Evolutionary conservation across 1,140 invertebrate species (phyloP).

Genomic region (Lordiphosa mommai): DNA sequence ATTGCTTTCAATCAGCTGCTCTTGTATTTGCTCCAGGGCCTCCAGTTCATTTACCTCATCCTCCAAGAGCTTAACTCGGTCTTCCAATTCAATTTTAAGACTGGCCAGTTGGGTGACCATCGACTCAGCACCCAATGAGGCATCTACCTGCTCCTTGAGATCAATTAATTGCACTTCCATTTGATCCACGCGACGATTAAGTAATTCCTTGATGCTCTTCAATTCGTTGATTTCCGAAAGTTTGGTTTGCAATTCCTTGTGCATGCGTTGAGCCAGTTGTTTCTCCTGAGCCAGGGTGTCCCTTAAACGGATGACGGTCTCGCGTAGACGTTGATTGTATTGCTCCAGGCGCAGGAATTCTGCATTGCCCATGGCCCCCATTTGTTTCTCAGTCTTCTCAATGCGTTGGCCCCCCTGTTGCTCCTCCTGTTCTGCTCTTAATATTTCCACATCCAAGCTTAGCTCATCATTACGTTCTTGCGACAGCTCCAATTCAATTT

Average conservation of each 20-base stretch:
- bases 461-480: conserved; percentile 95
- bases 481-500: conserved; percentile 92
- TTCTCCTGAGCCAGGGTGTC: conserved; percentile 97
- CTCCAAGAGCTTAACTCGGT: conserved; percentile 91
- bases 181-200: conserved; percentile 86
- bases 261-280: conserved; percentile 91
- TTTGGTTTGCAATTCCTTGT: conserved; percentile 94
- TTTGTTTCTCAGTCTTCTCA: conserved; percentile 51
- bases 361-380: conserved; percentile 73
- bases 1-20: conserved; percentile 88
- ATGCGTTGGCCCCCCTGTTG: conserved; percentile 50
- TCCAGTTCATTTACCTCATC: conserved; percentile 94
- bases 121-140: conserved; percentile 97
- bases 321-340: conserved; percentile 94
- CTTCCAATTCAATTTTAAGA: conserved; percentile 95
- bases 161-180: conserved; percentile 94
- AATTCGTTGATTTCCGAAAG: conserved; percentile 91
- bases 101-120: conserved; percentile 98
- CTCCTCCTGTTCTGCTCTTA: conserved; percentile 89
- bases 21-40: conserved; percentile 89
- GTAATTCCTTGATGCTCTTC: conserved; percentile 90
- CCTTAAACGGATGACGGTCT: conserved; percentile 94
- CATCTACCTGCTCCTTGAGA: conserved; percentile 86
- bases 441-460: conserved; percentile 93
- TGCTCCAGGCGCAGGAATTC: conserved; percentile 96